Conservation (phyloP, 2,888 invertebrate genomes). For the Papilio elwesi region DNA sequence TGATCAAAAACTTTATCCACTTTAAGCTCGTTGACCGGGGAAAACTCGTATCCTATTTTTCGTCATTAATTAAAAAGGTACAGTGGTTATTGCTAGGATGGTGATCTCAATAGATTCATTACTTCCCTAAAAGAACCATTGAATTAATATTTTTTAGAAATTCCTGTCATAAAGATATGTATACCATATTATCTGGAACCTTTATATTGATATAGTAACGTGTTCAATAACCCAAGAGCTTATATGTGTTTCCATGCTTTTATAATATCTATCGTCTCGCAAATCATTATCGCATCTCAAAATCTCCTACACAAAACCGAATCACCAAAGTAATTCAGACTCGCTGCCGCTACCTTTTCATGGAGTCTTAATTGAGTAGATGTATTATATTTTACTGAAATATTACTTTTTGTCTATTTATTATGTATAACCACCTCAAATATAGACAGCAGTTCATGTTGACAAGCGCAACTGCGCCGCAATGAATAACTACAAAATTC, state of each 20-base stretch:
- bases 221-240: no score
- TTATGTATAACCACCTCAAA: conserved; percentile 10
- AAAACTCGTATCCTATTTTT: not conserved
- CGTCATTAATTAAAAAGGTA: not conserved
- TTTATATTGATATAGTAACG: no score
- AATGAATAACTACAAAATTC: conserved; percentile 44
- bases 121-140: no score
- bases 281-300: not conserved
- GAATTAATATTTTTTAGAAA: no score
- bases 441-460: not conserved
- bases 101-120: no score
- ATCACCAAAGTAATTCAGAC: not conserved
- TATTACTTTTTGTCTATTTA: not conserved
- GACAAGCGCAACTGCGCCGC: conserved; percentile 38
- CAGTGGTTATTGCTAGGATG: not conserved
- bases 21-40: not conserved
- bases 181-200: no score
- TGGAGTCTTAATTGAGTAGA: conserved; percentile 7
- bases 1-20: conserved; percentile 4
- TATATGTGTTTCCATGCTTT: no score
- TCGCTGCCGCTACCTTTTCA: not conserved
- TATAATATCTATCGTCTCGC: no score
- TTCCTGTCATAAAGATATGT: no score
- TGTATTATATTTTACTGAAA: not conserved
- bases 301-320: not conserved